Evolutionary conservation across 2,797 vertebrate species (phyloP), one percentile per base, ranked within the genome.

Genomic region (Schizothorax lantsangensis): DNA sequence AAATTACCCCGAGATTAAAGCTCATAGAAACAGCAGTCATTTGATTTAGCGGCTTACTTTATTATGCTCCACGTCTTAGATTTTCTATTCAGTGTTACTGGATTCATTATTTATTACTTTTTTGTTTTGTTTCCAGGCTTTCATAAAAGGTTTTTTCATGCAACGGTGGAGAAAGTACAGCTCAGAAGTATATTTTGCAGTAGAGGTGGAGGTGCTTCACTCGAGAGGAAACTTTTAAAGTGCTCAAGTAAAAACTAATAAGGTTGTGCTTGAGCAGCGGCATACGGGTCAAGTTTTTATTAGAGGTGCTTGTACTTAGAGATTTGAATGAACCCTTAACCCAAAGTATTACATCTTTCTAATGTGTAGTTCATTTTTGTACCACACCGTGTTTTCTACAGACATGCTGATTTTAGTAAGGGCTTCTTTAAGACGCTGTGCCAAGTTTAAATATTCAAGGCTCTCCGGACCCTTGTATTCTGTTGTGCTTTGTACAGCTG

Each of bases 1-100:
- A 85, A 85, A 69, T 85, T 79, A 85, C 30, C 81, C 10, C 1
- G 36, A 83, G 81, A 83, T 83, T 83, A 73, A 83, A 77, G 72
- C 71, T 78, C 74, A 45, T 52, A 72, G 75, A 85, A 85, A 79
- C 62, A 6, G 47, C 19, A 66, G 74, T 85, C 47, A 71, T 85
- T 79, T 85, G 75, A 85, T 79, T 85, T 14, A n/a, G 54, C 17
- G 7, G 73, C 59, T 84, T 84, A 84, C 40, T 74, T 78, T 78
- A 86, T 86, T 79, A 86, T 81, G n/a, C 69, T 30, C 23, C 62
- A 82, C 47, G 11, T 36, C 59, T 59, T 78, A 6, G 68, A 72
- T 45, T 71, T 71, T 79, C 64, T 40, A 40, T 79, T 57, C 66
- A 12, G n/a, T 12, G 19, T 23, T 54, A 0, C 75, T 69, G 64